Conservation (phyloP, 2,888 invertebrate species). For the Cephus nigrinus region DNA sequence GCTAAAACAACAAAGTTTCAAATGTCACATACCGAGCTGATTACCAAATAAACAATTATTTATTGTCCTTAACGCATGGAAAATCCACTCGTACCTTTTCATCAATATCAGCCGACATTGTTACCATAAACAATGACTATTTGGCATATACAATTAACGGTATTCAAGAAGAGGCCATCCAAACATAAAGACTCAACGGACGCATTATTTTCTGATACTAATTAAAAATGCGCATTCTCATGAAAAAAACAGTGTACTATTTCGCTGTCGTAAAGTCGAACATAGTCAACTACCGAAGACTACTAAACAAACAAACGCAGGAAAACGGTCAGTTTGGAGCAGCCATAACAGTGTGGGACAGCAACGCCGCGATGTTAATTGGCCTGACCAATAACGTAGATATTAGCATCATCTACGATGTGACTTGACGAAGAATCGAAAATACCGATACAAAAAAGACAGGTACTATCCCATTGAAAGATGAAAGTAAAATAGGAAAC, state of each 20-base stretch:
- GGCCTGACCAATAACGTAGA: background rate
- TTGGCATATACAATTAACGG: background rate
- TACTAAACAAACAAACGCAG: no score
- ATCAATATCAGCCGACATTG: background rate
- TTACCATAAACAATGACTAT: background rate
- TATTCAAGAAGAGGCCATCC: background rate
- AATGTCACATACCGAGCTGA: background rate
- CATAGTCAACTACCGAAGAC: background rate
- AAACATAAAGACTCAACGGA: background rate
- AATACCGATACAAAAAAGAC: background rate
- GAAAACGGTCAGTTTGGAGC: background rate
- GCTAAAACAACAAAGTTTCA: conserved; percentile 70
- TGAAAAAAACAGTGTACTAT: background rate
- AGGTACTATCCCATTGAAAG: background rate
- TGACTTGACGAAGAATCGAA: background rate
- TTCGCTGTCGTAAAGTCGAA: background rate
- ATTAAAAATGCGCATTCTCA: background rate
- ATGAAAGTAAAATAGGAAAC: background rate
- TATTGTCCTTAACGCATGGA: background rate
- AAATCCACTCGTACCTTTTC: background rate
- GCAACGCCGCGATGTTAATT: background rate
- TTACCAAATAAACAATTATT: conserved; percentile 23
- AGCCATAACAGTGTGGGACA: background rate
- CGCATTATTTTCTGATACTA: background rate
- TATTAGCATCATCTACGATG: background rate